These are phyloP conservation scores for Drosophila maculinotata DNA, from an alignment of 2,888 invertebrate species.

Conservation along the genomic window DNA sequence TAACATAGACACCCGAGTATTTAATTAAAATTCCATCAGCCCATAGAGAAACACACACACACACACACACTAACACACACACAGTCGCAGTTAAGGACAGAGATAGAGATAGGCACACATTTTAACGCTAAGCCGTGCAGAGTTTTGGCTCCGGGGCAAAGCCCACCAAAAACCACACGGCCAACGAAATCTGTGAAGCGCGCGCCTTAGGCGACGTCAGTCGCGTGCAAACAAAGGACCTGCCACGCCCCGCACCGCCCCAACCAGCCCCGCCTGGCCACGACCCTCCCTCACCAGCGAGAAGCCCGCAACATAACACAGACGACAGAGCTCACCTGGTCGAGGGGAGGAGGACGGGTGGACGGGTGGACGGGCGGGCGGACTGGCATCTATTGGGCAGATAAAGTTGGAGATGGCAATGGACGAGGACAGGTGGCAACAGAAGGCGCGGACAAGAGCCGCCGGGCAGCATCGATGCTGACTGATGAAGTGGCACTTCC, in stretches of 20 bases:
- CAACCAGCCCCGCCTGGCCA: constrained; percentile 3
- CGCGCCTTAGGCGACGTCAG: constrained; percentile 48
- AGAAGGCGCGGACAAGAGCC: constrained; percentile 56
- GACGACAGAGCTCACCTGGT: constrained; percentile 11
- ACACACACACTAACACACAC: constrained; percentile 42
- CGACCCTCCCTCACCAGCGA: constrained; percentile 5
- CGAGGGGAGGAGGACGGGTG: no score
- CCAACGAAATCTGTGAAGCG: constrained; percentile 62
- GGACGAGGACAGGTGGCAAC: constrained; percentile 56
- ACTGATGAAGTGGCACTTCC: constrained; percentile 78
- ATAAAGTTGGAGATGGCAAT: constrained; percentile 36
- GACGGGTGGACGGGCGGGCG: no score
- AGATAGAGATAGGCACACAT: constrained; percentile 54
- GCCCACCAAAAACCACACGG: constrained; percentile 73
- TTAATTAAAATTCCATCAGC: constrained; percentile 79
- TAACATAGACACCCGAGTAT: constrained; percentile 80
- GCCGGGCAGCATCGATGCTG: constrained; percentile 66
- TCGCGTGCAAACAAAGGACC: constrained; percentile 67
- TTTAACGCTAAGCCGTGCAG: constrained; percentile 66
- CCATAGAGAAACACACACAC: constrained; percentile 52
- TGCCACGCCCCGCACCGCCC: constrained; percentile 6
- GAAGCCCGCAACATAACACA: background rate
- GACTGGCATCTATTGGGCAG: constrained; percentile 5
- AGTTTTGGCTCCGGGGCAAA: constrained; percentile 50
- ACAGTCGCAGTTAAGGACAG: constrained; percentile 21